Evolutionary conservation across 2,113 vertebrate species (phyloP).

Genomic region (Strix uralensis): DNA sequence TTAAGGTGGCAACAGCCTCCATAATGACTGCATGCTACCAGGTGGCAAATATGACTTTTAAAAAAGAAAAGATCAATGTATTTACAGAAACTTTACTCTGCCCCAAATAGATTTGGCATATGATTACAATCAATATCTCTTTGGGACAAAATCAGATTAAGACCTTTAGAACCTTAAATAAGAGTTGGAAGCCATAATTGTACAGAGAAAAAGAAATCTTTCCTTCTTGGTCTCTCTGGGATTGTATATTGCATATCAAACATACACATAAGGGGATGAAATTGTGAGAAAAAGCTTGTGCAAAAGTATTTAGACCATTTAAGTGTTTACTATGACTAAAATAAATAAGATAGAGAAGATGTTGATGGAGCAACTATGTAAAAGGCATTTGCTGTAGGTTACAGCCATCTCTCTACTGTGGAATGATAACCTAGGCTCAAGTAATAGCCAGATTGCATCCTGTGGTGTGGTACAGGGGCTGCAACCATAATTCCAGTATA

Average conservation of each 20-base stretch:
- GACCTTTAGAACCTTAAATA: not conserved
- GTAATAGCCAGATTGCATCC: not conserved
- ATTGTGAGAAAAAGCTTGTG: not conserved
- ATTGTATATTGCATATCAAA: not conserved
- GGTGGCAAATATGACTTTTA: not conserved
- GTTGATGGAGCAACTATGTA: not conserved
- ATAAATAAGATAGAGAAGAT: not conserved
- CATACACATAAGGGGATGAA: not conserved
- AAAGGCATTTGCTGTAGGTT: not conserved
- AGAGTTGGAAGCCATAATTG: not conserved
- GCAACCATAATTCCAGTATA: not conserved
- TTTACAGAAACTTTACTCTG: not conserved
- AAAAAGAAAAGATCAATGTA: not conserved
- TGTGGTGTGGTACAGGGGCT: fast-evolving
- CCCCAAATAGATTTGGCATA: not conserved
- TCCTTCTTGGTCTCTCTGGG: not conserved
- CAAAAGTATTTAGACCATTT: not conserved
- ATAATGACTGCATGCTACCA: not conserved
- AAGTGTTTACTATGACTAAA: not conserved
- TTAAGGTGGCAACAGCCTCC: not conserved
- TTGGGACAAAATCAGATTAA: not conserved
- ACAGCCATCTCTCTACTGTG: not conserved
- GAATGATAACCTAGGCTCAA: not conserved
- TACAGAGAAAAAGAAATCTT: not conserved
- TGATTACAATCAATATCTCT: not conserved